Percentiles rank a stretch among this genome's conserved stretches.
Evolutionary conservation across 2,797 vertebrate species (phyloP).

Genomic region (Momotus momota): DNA sequence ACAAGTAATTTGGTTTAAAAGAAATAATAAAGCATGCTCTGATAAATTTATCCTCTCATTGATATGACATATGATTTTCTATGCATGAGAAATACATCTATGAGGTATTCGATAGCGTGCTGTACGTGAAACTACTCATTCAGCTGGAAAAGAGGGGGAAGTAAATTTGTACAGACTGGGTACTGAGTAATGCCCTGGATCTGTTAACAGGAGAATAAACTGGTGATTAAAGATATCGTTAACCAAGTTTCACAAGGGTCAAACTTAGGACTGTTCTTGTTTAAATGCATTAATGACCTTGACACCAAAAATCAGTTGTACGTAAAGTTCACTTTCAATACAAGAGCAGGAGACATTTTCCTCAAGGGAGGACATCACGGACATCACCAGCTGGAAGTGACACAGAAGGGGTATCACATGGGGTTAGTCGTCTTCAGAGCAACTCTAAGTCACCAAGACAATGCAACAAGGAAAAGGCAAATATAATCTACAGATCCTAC

Average conservation of each 20-base stretch:
- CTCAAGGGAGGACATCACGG: neutral
- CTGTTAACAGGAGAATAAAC: neutral
- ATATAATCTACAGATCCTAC: neutral
- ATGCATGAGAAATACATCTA: neutral
- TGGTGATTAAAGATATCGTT: neutral
- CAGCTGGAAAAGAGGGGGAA: neutral
- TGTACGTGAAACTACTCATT: neutral
- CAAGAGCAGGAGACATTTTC: neutral
- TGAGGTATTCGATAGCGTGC: neutral
- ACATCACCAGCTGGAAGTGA: neutral
- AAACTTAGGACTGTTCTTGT: neutral
- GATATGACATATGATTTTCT: slow-evolving; percentile 24
- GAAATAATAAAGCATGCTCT: neutral
- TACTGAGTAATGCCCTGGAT: neutral
- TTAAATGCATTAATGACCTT: neutral
- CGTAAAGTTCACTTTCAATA: neutral
- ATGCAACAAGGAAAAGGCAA: neutral
- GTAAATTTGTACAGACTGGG: neutral
- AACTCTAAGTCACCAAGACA: neutral
- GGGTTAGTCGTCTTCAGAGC: neutral
- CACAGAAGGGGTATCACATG: neutral
- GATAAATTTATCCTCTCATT: slow-evolving; percentile 4
- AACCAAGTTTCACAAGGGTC: neutral
- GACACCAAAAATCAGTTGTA: neutral
- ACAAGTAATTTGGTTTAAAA: slow-evolving; percentile 27